A percentile compares a stretch with the other conserved stretches of the same genome.
Conservation (phyloP, 1,140 invertebrate genomes). For the Cydia fagiglandana region DNA sequence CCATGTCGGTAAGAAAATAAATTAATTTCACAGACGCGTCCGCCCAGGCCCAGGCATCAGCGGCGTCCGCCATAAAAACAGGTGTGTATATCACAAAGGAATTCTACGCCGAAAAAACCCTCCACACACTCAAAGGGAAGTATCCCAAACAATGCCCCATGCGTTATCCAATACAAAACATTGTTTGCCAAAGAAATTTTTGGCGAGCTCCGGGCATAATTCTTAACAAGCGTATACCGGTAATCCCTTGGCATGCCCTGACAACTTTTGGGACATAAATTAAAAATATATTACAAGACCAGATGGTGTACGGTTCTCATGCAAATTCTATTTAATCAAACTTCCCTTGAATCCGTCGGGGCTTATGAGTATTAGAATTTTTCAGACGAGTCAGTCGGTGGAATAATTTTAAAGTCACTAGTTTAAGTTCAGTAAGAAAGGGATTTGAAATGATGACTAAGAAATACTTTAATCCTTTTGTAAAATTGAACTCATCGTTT, state of each 20-base stretch:
- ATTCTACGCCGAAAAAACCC: slow-evolving; percentile 1
- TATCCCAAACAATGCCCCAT: slow-evolving; percentile 15
- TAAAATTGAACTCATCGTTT: no score
- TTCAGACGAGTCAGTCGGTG: slow-evolving; percentile 37
- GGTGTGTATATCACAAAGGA: slow-evolving; percentile 26
- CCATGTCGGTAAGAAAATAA: neutral
- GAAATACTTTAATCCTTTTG: no score
- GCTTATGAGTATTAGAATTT: slow-evolving; percentile 53
- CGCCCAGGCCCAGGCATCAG: slow-evolving; percentile 1
- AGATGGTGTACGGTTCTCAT: slow-evolving; percentile 59
- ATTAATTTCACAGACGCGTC: slow-evolving; percentile 9
- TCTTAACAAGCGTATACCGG: slow-evolving; percentile 50
- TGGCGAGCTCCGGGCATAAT: slow-evolving; percentile 47
- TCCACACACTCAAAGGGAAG: slow-evolving; percentile 20
- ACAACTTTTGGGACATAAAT: slow-evolving; percentile 66
- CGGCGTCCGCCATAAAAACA: slow-evolving; percentile 8
- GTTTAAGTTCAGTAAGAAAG: neutral
- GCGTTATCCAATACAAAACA: slow-evolving; percentile 25
- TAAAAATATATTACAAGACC: slow-evolving; percentile 69
- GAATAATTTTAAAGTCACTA: slow-evolving; percentile 17
- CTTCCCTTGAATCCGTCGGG: slow-evolving; percentile 47
- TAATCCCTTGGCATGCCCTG: slow-evolving; percentile 47
- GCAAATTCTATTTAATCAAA: slow-evolving; percentile 72
- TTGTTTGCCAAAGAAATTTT: slow-evolving; percentile 46
- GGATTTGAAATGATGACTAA: neutral